Evolutionary conservation across 2,888 invertebrate genomes (phyloP), one percentile per base, ranked within the genome.

Genomic region (Onchidella celtica): DNA sequence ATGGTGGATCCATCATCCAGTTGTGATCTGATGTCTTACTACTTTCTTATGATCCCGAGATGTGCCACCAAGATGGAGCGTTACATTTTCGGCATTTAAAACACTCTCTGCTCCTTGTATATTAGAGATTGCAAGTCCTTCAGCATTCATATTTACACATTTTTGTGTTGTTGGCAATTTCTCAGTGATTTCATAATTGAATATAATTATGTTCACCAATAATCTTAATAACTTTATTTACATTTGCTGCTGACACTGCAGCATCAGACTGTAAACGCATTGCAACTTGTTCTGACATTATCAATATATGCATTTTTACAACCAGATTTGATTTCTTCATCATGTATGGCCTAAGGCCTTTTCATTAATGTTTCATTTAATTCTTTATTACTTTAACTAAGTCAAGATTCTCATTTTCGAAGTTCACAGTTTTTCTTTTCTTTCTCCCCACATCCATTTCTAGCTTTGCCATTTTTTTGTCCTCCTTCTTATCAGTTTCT

Each of bases 21-120:
- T n/a, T 24, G 29, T 65, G 11, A 65, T 3, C 11, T 65, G 65
- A 27, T 65, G 65, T 4, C 65, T 65, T 3, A 65, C 65, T 29
- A 65, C 65, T 65, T 65, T 65, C 11, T 65, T n/a, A 61, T 65
- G 65, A 27, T 65, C 65, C 11, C 65, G n/a, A 11, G 65, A 65
- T 6, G 65, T 65, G 2, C 65, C 65, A 27, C 29, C 65, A 4
- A 65, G n/a, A n/a, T n/a, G n/a, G n/a, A n/a, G 29, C 17, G 61
- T 65, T 3, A 65, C 11, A 27, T 24, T 29, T 9, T 65, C 27
- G 29, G 65, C n/a, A 65, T 65, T 27, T 3, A 65, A 3, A 11
- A 27, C 29, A 17, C 29, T 65, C 29, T 65, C 65, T 27, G 65
- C 32, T 4, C 17, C 65, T 27, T n/a, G n/a, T n/a, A n/a, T n/a